Evolutionary conservation across 1,140 invertebrate species (phyloP), one percentile per base, ranked within the genome.

Genomic region (Acromyrmex charruanus): DNA sequence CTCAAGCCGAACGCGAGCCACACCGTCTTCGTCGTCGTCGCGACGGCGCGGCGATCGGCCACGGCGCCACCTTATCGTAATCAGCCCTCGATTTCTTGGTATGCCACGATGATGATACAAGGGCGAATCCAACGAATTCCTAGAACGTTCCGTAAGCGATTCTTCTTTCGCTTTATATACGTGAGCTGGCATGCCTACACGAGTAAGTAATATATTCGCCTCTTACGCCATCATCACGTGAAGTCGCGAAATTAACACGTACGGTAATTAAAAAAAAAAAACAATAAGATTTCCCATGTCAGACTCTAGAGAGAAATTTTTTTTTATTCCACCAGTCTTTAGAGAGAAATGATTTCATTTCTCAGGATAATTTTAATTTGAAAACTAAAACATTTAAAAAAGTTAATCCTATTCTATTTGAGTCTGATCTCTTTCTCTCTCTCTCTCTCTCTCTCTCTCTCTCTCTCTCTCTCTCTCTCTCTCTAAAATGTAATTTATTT

Each of bases 41-140:
- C 58, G 51, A 84, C 39, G 80, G 65, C 79, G 31, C 31, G 31
- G 31, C 79, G 65, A 87, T 82, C 58, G 79, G 55, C 68, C 88
- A 28, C 65, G 85, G 89, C 89, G 89, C 87, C 87, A 72, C 71
- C 72, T 90, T 90, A 90, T 90, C 88, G 86, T 72, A 87, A 87
- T 85, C 87, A 49, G 59, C 51, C 44, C 49, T 68, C 31, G 49
- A 89, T 81, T 89, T 90, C 88, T 88, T 87, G 86, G 89, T 87
- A 90, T 69, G 25, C 59, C 59, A 65, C 51, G 31, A 39, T 9
- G 75, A 80, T 90, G 74, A 85, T 82, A 51, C 81, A 89, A 87
- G 69, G 59, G 77, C 86, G 88, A 75, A 85, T 87, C 58, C 63
- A 59, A 72, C 53, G 53, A 69, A 69, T 90, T 90, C 88, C 18